Evolutionary conservation across 92 coral and sea anemone species (phyloP).

Genomic region (Palythoa grandiflora): DNA sequence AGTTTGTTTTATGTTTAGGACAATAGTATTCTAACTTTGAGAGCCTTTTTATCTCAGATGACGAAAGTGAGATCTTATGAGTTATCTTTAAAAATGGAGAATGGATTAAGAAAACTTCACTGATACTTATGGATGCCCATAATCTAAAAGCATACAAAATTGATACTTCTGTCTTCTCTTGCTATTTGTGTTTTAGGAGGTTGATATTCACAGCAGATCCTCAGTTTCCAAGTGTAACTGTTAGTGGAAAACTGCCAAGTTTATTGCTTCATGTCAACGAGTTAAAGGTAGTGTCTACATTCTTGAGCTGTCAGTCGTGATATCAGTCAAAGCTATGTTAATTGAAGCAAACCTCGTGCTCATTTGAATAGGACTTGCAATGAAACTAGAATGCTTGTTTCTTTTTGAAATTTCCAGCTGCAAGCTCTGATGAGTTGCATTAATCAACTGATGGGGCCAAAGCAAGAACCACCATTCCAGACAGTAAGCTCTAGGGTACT

Average conservation of each 20-base stretch:
- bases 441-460: slow-evolving; percentile 74
- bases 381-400: neutral
- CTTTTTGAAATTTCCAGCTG: slow-evolving; percentile 57
- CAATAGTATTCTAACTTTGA: too few relatives aligned
- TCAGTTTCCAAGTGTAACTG: slow-evolving; percentile 88
- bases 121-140: neutral
- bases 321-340: neutral
- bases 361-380: neutral
- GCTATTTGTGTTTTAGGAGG: slow-evolving; percentile 67
- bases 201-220: slow-evolving; percentile 96
- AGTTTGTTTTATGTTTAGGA: too few relatives aligned
- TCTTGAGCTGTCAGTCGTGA: neutral
- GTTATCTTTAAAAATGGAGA: too few relatives aligned
- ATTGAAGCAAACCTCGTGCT: too few relatives aligned
- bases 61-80: too few relatives aligned
- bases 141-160: too few relatives aligned
- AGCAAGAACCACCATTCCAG: slow-evolving; percentile 19
- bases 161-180: neutral
- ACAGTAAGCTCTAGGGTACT: slow-evolving; percentile 53
- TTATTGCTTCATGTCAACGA: slow-evolving; percentile 93
- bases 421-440: slow-evolving; percentile 86
- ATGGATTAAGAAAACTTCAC: neutral
- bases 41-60: too few relatives aligned
- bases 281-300: slow-evolving; percentile 69
- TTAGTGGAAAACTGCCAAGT: slow-evolving; percentile 88